These are phyloP conservation scores for Larimichthys crocea DNA, from an alignment of 2,113 vertebrate genomes.

Conservation along the genomic window DNA sequence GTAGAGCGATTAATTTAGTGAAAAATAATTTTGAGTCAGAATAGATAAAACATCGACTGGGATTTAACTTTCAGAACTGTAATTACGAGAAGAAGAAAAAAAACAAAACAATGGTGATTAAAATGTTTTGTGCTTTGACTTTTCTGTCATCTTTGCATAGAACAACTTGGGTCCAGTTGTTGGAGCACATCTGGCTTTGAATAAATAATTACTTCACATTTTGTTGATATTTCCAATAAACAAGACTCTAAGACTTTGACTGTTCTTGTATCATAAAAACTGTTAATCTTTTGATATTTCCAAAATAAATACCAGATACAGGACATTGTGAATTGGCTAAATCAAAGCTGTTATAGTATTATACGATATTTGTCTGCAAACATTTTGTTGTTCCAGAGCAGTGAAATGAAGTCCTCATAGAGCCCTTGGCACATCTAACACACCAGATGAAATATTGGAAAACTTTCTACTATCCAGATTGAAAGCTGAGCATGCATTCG, in stretches of 20 bases:
- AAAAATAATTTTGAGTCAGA: slow-evolving; percentile 66
- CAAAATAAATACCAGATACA: slow-evolving; percentile 51
- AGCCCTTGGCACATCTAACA: slow-evolving; percentile 64
- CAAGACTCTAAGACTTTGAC: slow-evolving; percentile 22
- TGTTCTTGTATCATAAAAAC: slow-evolving; percentile 15
- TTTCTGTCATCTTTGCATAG: slow-evolving; percentile 25
- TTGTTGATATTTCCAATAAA: slow-evolving; percentile 46
- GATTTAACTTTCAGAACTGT: slow-evolving; percentile 70
- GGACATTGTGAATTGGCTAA: slow-evolving; percentile 6
- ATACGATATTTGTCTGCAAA: slow-evolving; percentile 55
- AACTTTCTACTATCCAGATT: slow-evolving; percentile 67
- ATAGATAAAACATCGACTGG: slow-evolving; percentile 70
- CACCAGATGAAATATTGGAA: slow-evolving; percentile 77
- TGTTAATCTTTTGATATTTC: slow-evolving; percentile 42
- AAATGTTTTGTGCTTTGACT: slow-evolving; percentile 39
- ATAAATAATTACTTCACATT: slow-evolving; percentile 38
- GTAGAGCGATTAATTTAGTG: slow-evolving; percentile 71
- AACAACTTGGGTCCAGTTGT: slow-evolving; percentile 22
- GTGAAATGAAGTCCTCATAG: slow-evolving; percentile 45
- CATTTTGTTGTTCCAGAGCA: slow-evolving; percentile 48
- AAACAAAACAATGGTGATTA: slow-evolving; percentile 36
- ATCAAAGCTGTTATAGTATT: slow-evolving; percentile 45
- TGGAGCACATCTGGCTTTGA: slow-evolving; percentile 25
- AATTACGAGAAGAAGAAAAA: slow-evolving; percentile 65
- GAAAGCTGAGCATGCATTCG: slow-evolving; percentile 68